Conservation (phyloP, 2,113 vertebrate genomes). For the Uropsilus gracilis region DNA sequence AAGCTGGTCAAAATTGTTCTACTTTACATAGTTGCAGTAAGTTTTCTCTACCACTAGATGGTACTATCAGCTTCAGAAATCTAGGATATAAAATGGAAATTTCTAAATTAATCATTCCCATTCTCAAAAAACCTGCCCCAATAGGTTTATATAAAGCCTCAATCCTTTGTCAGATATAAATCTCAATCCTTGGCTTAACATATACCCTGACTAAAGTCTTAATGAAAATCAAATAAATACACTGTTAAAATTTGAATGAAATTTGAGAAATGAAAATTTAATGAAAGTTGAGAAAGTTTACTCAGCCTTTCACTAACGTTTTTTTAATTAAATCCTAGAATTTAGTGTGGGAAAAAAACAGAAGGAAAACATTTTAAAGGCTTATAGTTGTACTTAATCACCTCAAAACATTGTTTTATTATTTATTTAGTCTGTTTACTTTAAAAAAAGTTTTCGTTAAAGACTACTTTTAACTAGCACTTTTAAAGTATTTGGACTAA, state of each 20-base stretch:
- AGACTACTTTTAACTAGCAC: conserved; percentile 26
- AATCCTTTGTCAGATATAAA: conserved; percentile 31
- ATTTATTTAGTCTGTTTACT: not conserved
- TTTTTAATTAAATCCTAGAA: conserved; percentile 27
- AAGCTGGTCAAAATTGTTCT: conserved; percentile 43
- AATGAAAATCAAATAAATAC: conserved; percentile 3
- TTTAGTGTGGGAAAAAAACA: not conserved
- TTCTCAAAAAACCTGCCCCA: not conserved
- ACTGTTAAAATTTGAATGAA: conserved; percentile 44
- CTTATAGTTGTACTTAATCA: conserved; percentile 5
- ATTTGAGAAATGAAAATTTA: not conserved
- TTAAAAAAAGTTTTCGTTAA: conserved; percentile 33
- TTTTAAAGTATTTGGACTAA: conserved; percentile 33
- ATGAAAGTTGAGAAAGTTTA: conserved; percentile 18
- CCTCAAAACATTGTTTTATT: conserved; percentile 18
- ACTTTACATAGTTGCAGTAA: conserved; percentile 30
- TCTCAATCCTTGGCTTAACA: conserved; percentile 28
- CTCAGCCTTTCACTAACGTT: conserved; percentile 4
- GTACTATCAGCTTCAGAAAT: conserved; percentile 52
- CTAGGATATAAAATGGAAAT: not conserved
- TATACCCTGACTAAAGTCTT: not conserved
- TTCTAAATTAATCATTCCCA: not conserved
- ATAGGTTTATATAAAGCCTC: conserved; percentile 11
- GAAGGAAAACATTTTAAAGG: conserved; percentile 15
- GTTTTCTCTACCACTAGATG: conserved; percentile 70